A percentile compares a stretch with the other conserved stretches of the same genome.
Evolutionary conservation across 2,797 vertebrate species (phyloP).

Genomic region (Argya squamiceps): DNA sequence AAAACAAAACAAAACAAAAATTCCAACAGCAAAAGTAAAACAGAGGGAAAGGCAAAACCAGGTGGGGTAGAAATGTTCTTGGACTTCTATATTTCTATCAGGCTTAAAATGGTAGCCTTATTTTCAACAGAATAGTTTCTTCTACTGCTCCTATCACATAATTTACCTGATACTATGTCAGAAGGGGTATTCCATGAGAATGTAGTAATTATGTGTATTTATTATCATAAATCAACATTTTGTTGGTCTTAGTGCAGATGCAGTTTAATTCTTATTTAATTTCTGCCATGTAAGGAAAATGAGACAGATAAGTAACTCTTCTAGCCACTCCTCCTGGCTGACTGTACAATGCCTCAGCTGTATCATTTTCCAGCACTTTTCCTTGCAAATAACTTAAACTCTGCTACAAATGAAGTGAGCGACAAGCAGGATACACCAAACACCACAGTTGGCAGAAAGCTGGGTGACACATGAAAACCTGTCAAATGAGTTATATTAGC

Average conservation of each 20-base stretch:
- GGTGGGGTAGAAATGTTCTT: not conserved
- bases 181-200: not conserved
- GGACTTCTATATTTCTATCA: not conserved
- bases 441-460: slow-evolving; percentile 16
- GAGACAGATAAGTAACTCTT: not conserved
- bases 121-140: not conserved
- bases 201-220: not conserved
- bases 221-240: not conserved
- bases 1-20: not conserved
- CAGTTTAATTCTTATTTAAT: not conserved
- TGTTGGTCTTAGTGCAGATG: not conserved
- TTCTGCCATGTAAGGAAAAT: not conserved
- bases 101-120: not conserved
- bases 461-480: slow-evolving; percentile 1
- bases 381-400: slow-evolving; percentile 15
- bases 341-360: not conserved
- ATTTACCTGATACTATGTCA: not conserved
- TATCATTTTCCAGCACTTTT: slow-evolving; percentile 23
- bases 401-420: not conserved
- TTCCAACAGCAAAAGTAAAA: not conserved
- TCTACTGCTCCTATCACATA: not conserved
- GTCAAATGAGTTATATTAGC: not conserved
- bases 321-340: not conserved
- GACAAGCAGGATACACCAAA: slow-evolving; percentile 28
- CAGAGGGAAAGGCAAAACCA: not conserved